These are phyloP conservation scores for Eucriotettix oculatus DNA, from an alignment of 2,888 invertebrate genomes.

Conservation along the genomic window DNA sequence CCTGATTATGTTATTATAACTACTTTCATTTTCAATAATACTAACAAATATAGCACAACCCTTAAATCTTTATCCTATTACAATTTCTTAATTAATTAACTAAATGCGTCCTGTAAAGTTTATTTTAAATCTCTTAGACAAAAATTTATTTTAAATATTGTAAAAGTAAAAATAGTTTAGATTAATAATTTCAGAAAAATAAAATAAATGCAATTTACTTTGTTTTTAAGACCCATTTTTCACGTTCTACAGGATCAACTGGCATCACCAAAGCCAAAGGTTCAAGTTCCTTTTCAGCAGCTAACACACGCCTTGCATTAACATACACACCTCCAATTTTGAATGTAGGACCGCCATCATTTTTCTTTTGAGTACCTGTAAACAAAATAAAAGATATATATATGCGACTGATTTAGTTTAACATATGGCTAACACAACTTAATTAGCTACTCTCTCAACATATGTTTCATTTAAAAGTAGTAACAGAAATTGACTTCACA, in stretches of 20 bases:
- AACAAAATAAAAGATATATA: neutral
- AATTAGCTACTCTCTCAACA: no score
- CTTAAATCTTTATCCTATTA: no score
- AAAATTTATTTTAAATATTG: neutral
- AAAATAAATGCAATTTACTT: conserved; percentile 28
- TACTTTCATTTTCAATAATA: no score
- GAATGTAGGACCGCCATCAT: conserved; percentile 60
- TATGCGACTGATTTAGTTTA: no score
- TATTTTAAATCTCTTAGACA: neutral
- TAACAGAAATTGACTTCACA: no score
- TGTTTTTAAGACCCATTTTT: conserved; percentile 63
- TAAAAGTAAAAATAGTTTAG: neutral
- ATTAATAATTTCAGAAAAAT: neutral
- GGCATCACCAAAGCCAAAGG: conserved; percentile 77
- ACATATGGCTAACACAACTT: no score
- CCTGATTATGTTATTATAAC: no score
- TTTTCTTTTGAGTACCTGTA: conserved; percentile 27
- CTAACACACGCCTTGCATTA: conserved; percentile 83
- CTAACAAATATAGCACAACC: no score
- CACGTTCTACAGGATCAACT: conserved; percentile 54
- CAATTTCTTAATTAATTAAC: neutral
- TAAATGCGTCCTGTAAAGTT: no score
- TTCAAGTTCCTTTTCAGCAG: conserved; percentile 78
- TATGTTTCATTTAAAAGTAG: no score
- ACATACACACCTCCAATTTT: conserved; percentile 90